Base-by-base conservation (phyloP, 2,113 vertebrate genomes). In the Poeciliopsis turrubarensis region DNA sequence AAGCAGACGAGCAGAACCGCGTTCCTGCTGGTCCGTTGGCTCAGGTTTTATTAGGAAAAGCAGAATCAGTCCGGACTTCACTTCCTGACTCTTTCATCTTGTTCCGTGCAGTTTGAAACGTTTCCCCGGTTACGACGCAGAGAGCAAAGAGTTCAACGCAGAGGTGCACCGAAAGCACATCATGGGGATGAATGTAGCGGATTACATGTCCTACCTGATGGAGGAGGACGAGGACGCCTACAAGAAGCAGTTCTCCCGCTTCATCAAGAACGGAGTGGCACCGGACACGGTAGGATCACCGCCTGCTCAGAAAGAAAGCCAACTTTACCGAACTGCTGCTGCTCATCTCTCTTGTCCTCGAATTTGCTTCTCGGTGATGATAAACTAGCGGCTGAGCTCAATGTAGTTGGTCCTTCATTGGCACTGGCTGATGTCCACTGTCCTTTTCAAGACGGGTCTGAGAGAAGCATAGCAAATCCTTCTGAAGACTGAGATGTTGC, bases 171-270 rank as follows among this genome's bases (percentile, higher is more conserved):
- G 98, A 65, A 98, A 96, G 72, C 98, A 99, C 89, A 99, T 99
- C 89, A 93, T 99, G 95, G 98, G 97, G 69, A 95, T 97, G 86
- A 99, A 99, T 0, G 96, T 99, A 61, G 96, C 97, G 0, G 96
- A 99, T 68, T 99, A 99, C 72, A 99, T 99, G 98, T 95, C 96
- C 0, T 96, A 96, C 71, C 89, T 99, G 86, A 95, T 98, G 94
- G 98, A 98, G 89, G 97, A 99, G 79, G 98, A 99, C 0, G 97
- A 99, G 84, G 98, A 99, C 0, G 94, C 96, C 15, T 99, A 97
- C 73, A 99, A 99, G 87, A 98, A 97, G 86, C 98, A 99, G 78
- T 99, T 99, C 86, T 97, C 98, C n/a, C 96, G 96, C 62, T 99
- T 99, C 83, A 97, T 99, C 92, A 99, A 99, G 93, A 97, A 97